These are phyloP conservation scores for Origma solitaria DNA, from an alignment of 2,113 vertebrate genomes.

Conservation along the genomic window DNA sequence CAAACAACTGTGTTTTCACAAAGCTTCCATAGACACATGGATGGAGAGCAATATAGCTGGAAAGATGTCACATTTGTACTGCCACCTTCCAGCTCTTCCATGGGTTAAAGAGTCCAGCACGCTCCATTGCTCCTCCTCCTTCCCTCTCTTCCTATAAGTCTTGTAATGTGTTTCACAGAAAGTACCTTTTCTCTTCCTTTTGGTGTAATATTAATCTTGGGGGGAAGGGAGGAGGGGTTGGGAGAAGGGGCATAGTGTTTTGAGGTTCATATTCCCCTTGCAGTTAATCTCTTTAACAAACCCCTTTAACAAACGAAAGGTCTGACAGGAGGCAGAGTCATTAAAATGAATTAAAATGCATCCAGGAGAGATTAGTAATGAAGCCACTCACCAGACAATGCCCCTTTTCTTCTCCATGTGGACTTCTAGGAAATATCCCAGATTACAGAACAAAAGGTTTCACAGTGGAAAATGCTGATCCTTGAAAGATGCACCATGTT, in stretches of 20 bases:
- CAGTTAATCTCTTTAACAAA: conserved; percentile 73
- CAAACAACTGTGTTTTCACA: conserved; percentile 72
- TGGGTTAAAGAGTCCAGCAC: not conserved
- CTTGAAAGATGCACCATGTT: conserved; percentile 35
- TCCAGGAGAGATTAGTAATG: conserved; percentile 68
- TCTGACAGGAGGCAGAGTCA: conserved; percentile 69
- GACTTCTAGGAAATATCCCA: conserved; percentile 45
- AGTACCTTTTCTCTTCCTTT: conserved; percentile 37
- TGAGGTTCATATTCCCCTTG: conserved; percentile 53
- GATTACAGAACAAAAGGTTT: conserved; percentile 65
- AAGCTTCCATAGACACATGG: conserved; percentile 14
- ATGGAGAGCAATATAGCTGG: conserved; percentile 12
- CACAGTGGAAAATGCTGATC: conserved; percentile 36
- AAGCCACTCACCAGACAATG: conserved; percentile 73
- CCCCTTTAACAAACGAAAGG: conserved; percentile 53
- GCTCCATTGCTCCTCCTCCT: conserved; percentile 5
- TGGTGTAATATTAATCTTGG: conserved; percentile 23
- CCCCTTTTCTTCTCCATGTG: conserved; percentile 59
- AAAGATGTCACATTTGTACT: conserved; percentile 28
- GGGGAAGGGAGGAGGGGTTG: not conserved
- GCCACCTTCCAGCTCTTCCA: not conserved
- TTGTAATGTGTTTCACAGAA: conserved; percentile 64
- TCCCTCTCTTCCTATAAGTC: not conserved
- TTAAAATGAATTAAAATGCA: conserved; percentile 77
- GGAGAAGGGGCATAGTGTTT: conserved; percentile 17